phyloP scores from a whole-genome alignment of 2,888 invertebrate species.

The Lacanobia oleracea region DNA sequence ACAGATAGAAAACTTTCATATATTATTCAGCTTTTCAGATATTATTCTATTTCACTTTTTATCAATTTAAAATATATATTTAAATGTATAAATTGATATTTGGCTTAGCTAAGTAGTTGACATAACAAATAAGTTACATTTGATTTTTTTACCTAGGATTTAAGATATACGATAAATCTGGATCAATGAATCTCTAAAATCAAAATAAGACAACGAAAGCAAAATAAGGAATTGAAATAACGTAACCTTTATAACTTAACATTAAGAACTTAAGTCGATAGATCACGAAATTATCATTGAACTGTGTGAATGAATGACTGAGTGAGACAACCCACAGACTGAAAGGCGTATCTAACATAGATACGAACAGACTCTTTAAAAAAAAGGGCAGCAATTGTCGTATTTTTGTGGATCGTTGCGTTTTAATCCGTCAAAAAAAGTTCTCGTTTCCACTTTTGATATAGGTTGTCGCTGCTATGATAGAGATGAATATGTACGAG shows the following conservation, averaged over 20 bases:
- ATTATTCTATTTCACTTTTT: neutral
- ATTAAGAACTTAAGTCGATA: neutral
- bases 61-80: neutral
- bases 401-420: neutral
- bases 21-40: neutral
- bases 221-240: constrained; percentile 25
- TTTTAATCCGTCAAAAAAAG: neutral
- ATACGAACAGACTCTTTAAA: neutral
- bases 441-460: neutral
- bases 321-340: neutral
- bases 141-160: neutral
- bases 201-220: constrained; percentile 22
- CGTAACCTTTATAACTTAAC: too few relatives aligned
- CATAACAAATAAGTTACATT: neutral
- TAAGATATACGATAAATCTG: neutral
- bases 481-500: too few relatives aligned
- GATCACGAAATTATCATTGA: neutral
- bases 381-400: neutral
- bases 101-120: neutral
- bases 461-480: too few relatives aligned
- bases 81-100: neutral
- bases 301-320: neutral
- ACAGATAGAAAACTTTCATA: neutral
- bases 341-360: neutral
- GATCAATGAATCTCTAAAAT: constrained; percentile 8